Evolutionary conservation across 2,797 vertebrate species (phyloP), one percentile per base, ranked within the genome.

Genomic region (Cossypha niveicapilla): DNA sequence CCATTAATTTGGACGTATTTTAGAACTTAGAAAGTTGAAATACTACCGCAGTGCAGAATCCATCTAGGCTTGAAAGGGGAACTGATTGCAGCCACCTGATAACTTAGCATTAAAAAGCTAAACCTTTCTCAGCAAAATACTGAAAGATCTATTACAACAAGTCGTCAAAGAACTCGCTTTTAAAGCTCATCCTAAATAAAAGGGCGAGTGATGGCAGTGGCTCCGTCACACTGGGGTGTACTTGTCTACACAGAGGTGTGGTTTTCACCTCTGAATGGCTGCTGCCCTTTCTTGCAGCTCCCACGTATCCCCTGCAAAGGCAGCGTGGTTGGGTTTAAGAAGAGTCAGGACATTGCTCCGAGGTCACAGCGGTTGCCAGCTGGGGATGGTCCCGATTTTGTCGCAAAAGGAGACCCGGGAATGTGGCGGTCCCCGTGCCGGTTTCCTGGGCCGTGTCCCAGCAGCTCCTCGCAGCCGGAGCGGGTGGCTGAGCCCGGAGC

Each of bases 41-140:
- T 74, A 47, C n/a, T 67, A 27, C 41, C 37, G 63, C 54, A 13
- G 42, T 51, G 63, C 57, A 63, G 70, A 74, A 90, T 56, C 41
- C 70, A 14, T 50, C 34, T 32, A 41, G 30, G 66, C 72, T 85
- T 89, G 85, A 94, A 90, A 84, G 45, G 56, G 51, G 37, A 76
- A 51, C 74, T 70, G 70, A 86, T 57, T 68, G 66, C 70, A 86
- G 42, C 45, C 4, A 50, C 47, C 41, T 62, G 60, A 79, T 44
- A 91, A 85, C 63, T 92, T 76, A 73, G 63, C 90, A 85, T 90
- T 34, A 86, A 74, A 83, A 94, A 75, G 75, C 39, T 50, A 82
- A 83, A 93, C 37, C 28, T 79, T 73, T 88, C 81, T 82, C 90
- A 91, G 87, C 87, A 93, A 91, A 82, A 79, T 57, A 62, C 11